A percentile compares a stretch with the other conserved stretches of the same genome.
Evolutionary conservation across 2,888 invertebrate genomes (phyloP).

Genomic region (Ectemnius lituratus): DNA sequence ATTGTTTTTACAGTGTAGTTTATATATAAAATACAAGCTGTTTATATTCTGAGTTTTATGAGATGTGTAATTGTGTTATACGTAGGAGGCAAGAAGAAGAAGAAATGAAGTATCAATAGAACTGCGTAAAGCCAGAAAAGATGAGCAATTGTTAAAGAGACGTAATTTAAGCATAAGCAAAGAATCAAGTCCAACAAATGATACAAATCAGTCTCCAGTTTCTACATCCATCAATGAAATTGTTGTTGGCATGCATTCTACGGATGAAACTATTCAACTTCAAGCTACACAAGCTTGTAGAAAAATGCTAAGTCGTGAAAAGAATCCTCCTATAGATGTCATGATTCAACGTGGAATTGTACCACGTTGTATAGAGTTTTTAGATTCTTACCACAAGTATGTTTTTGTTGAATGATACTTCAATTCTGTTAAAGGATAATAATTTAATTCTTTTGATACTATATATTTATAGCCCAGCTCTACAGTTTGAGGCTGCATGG

Average conservation of each 20-base stretch:
- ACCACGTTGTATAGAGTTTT: conserved; percentile 88
- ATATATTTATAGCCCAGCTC: conserved; percentile 80
- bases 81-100: conserved; percentile 91
- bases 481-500: conserved; percentile 98
- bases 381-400: conserved; percentile 86
- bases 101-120: conserved; percentile 94
- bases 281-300: conserved; percentile 89
- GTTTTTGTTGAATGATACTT: conserved; percentile 47
- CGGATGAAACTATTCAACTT: conserved; percentile 83
- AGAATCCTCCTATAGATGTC: conserved; percentile 93
- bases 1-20: conserved; percentile 65
- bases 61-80: conserved; percentile 24
- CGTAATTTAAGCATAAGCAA: conserved; percentile 86
- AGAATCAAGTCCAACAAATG: conserved; percentile 78
- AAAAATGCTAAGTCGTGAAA: conserved; percentile 91
- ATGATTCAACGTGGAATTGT: conserved; percentile 92
- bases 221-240: conserved; percentile 86
- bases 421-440: too few relatives aligned
- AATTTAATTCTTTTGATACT: background rate
- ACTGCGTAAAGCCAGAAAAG: conserved; percentile 94
- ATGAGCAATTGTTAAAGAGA: conserved; percentile 94
- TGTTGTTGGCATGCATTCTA: conserved; percentile 84
- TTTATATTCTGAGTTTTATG: background rate
- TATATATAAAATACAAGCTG: background rate
- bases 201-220: conserved; percentile 73